Evolutionary conservation across 2,888 invertebrate species (phyloP), one percentile per base, ranked within the genome.

Genomic region (Colletes collaris): DNA sequence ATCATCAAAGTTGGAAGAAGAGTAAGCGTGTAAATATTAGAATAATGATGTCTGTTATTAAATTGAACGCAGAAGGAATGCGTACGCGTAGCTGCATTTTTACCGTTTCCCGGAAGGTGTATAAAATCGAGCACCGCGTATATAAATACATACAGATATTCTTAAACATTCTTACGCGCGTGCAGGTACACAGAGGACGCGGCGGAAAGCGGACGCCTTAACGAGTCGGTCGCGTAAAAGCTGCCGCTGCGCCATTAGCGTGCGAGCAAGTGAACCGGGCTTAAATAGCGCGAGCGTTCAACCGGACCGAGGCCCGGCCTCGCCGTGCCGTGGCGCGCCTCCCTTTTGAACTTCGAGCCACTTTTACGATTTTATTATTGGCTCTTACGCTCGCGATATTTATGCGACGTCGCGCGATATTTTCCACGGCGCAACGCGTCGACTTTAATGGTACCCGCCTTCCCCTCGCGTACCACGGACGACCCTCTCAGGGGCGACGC

Each of bases 321-420:
- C n/a, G 79, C 49, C 63, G 27, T 27, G 27, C 27, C 27, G 56
- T 63, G 71, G 65, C 71, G 78, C 78, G 69, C 77, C 83, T 87
- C 81, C 83, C 85, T 85, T 86, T 84, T 85, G 83, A 87, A 87
- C 83, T 85, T 85, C 75, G 83, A 83, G 82, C 83, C 81, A 86
- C 82, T 86, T 89, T 89, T 88, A 88, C 85, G 87, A 89, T 90
- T 89, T 90, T 89, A 88, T 90, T 89, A 89, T 88, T 87, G 87
- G 84, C 87, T 84, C 86, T 86, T 83, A 83, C 82, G 81, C 79
- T 83, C 76, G 76, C 82, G 83, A 84, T 85, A 89, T 88, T 88
- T 87, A 85, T 84, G 83, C 82, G 87, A 84, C 86, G 81, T 78
- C 76, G 83, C 84, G 75, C 85, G 87, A 87, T 87, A 87, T 81